Conservation (phyloP, 1,140 invertebrate genomes). For the Globodera rostochiensis region DNA sequence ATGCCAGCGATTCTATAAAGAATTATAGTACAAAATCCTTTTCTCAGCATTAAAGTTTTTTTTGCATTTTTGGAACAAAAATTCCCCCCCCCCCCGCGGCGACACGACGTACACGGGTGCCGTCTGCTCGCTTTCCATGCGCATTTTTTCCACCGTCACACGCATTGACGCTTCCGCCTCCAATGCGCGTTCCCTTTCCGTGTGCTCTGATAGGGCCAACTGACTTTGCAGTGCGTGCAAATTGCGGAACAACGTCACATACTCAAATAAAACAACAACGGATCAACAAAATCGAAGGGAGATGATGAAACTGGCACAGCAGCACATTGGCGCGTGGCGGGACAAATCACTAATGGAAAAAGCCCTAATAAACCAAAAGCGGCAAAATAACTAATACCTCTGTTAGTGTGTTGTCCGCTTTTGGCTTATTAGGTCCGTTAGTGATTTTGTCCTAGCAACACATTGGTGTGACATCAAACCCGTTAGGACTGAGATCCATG, state of each 20-base stretch:
- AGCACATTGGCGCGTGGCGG: no score
- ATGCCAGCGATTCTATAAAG: constrained; percentile 35
- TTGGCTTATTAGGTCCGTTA: no score
- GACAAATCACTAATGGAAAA: no score
- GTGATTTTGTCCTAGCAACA: no score
- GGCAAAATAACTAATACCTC: no score
- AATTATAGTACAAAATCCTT: background rate
- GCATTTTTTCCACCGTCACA: constrained; percentile 49
- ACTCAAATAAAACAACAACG: constrained; percentile 17
- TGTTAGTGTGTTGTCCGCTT: no score
- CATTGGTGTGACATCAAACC: no score
- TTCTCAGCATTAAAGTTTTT: constrained; percentile 1
- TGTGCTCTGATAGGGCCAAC: constrained; percentile 42
- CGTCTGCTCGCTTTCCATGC: constrained; percentile 41
- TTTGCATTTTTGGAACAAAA: background rate
- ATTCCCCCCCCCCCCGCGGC: background rate
- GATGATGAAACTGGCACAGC: background rate
- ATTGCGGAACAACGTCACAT: constrained; percentile 52
- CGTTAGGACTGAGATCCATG: no score
- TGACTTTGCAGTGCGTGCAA: constrained; percentile 45
- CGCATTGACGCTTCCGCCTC: constrained; percentile 52
- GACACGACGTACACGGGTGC: constrained; percentile 29
- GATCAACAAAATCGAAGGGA: background rate
- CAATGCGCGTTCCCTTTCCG: constrained; percentile 36
- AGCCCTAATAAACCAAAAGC: no score